Conservation (phyloP, 2,113 vertebrate genomes). For the Alexandromys fortis region DNA sequence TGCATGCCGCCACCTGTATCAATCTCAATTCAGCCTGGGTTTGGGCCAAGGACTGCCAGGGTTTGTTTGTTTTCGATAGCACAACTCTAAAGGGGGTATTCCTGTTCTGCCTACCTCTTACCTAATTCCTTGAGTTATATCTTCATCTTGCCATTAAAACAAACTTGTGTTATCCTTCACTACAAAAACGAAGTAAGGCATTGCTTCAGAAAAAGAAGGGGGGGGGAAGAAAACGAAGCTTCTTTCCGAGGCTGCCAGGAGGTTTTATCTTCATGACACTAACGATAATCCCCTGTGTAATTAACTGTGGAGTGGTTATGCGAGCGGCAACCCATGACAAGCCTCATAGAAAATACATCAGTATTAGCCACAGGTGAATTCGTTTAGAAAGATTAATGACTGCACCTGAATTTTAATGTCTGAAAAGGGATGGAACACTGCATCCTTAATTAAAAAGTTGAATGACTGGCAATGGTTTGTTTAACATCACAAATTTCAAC, state of each 20-base stretch:
- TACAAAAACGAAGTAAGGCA: constrained; percentile 86
- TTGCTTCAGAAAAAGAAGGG: constrained; percentile 79
- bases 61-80: not conserved
- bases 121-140: constrained; percentile 64
- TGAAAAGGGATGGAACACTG: constrained; percentile 90
- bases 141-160: constrained; percentile 63
- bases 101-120: constrained; percentile 9
- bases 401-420: constrained; percentile 93
- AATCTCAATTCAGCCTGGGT: constrained; percentile 29
- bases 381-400: constrained; percentile 94
- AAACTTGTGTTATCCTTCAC: constrained; percentile 84
- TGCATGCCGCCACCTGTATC: constrained; percentile 26
- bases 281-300: constrained; percentile 92
- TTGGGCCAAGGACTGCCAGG: constrained; percentile 19
- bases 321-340: constrained; percentile 91
- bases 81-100: constrained; percentile 49
- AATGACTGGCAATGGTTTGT: constrained; percentile 92
- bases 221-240: constrained; percentile 47
- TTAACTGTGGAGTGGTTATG: constrained; percentile 90
- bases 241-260: constrained; percentile 85
- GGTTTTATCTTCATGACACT: constrained; percentile 91
- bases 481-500: constrained; percentile 90
- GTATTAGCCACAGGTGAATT: constrained; percentile 95
- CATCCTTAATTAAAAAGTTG: constrained; percentile 94
- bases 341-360: constrained; percentile 93